Evolutionary conservation across 2,888 invertebrate genomes (phyloP), one percentile per base, ranked within the genome.

Genomic region (Xanthia icteritia): DNA sequence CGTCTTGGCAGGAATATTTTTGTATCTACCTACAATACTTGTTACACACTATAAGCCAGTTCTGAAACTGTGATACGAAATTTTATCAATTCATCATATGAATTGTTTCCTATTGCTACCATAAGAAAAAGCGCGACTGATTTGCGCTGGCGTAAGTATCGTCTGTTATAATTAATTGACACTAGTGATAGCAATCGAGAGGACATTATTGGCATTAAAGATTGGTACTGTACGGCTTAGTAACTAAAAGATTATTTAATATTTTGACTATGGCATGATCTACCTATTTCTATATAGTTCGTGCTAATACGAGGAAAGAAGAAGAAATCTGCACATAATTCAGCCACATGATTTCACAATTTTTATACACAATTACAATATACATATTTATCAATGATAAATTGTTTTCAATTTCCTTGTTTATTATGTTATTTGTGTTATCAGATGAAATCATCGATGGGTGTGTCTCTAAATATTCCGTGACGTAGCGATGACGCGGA

Each of bases 401-500:
- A 56, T 27, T 60, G 51, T 70, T 78, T 83, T 66, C 27, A 56
- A 27, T 81, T 45, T 51, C 42, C 17, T 13, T 81, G 68, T 81
- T 72, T 81, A 84, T 72, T 81, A 84, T 64, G 68, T 84, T 73
- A 45, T 45, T 65, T 15, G 27, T 31, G 17, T n/a, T 68, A 61
- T 76, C 70, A 31, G 23, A 72, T 72, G 61, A 51, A 72, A 77
- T 65, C 48, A 85, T 66, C 42, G 58, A 75, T 64, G 72, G 86
- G 86, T 79, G 84, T 84, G 84, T 75, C 85, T 45, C 23, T 67
- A 70, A 67, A 85, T 77, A 73, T 85, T 83, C 77, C 85, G 77
- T 85, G 82, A 82, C 68, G 77, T 56, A 54, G 17, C 8, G 63
- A 20, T 82, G 85, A 81, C 69, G 85, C 23, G 27, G 11, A 20